These are phyloP conservation scores for Drosophila infuscata DNA, from an alignment of 2,888 invertebrate species.

Conservation along the genomic window DNA sequence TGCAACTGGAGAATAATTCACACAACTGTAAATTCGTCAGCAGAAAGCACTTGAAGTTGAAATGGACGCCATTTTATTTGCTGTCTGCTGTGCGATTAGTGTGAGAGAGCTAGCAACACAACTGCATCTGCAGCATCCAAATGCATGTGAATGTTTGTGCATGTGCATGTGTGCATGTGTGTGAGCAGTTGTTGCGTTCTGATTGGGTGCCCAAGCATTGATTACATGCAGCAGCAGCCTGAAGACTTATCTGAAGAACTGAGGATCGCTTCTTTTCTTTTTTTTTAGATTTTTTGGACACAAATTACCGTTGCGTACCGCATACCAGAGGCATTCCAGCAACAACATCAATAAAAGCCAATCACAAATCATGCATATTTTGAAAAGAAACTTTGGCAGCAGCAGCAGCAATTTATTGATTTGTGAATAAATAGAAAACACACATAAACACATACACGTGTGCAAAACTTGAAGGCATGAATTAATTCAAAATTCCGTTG, in stretches of 20 bases:
- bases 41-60: conserved; percentile 12
- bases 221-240: conserved; percentile 25
- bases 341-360: background rate
- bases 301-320: conserved; percentile 35
- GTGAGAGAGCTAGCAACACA: conserved; percentile 23
- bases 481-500: conserved; percentile 78
- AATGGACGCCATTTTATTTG: conserved; percentile 34
- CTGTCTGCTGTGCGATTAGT: background rate
- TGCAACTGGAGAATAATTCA: conserved; percentile 36
- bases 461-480: conserved; percentile 62
- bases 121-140: conserved; percentile 38
- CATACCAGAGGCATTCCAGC: conserved; percentile 25
- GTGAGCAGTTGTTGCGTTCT: conserved; percentile 25
- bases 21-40: conserved; percentile 37
- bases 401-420: conserved; percentile 63
- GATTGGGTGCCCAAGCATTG: conserved; percentile 43
- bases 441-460: background rate
- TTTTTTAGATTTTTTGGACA: background rate
- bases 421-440: conserved; percentile 38
- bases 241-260: background rate
- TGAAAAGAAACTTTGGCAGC: conserved; percentile 63
- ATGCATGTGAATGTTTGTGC: conserved; percentile 3
- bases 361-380: conserved; percentile 61
- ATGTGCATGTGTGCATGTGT: conserved; percentile 1
- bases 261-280: conserved; percentile 22